A percentile compares a stretch with the other conserved stretches of the same genome.
Conservation (phyloP, 2,888 invertebrate genomes). For the Cosmorhoe ocellata region DNA sequence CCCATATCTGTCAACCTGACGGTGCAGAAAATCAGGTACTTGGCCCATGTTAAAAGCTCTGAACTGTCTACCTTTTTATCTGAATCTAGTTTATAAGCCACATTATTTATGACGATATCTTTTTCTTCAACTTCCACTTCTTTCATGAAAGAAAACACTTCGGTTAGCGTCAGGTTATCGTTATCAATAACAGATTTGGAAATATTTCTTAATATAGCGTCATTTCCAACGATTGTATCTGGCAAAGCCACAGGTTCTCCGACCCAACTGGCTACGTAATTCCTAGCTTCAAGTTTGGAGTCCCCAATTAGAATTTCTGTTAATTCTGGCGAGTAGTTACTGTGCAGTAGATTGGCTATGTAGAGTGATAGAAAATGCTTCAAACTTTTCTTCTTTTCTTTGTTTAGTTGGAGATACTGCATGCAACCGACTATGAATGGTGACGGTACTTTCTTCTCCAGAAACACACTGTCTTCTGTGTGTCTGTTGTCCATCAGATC, state of each 20-base stretch:
- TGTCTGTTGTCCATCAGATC: conserved; percentile 64
- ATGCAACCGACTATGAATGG: conserved; percentile 71
- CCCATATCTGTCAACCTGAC: conserved; percentile 60
- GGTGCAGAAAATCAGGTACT: conserved; percentile 67
- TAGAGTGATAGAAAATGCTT: conserved; percentile 69
- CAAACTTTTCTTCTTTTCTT: conserved; percentile 60
- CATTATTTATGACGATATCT: conserved; percentile 47
- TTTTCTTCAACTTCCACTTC: conserved; percentile 43
- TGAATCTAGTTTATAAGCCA: conserved; percentile 49
- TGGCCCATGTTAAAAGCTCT: conserved; percentile 67
- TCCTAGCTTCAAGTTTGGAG: conserved; percentile 67
- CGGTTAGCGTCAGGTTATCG: conserved; percentile 49
- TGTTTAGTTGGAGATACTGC: conserved; percentile 60
- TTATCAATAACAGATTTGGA: conserved; percentile 67
- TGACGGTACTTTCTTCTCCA: conserved; percentile 69
- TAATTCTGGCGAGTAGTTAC: conserved; percentile 78
- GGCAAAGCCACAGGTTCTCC: conserved; percentile 53
- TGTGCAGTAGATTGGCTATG: conserved; percentile 82
- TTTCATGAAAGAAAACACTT: conserved; percentile 60
- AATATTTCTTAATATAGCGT: conserved; percentile 57
- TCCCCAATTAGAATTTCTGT: conserved; percentile 77
- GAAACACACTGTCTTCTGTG: conserved; percentile 57
- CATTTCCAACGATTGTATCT: conserved; percentile 54
- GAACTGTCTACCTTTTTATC: conserved; percentile 54
- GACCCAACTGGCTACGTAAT: conserved; percentile 80